Evolutionary conservation across 2,797 vertebrate genomes (phyloP).

Genomic region (Pristis pectinata): DNA sequence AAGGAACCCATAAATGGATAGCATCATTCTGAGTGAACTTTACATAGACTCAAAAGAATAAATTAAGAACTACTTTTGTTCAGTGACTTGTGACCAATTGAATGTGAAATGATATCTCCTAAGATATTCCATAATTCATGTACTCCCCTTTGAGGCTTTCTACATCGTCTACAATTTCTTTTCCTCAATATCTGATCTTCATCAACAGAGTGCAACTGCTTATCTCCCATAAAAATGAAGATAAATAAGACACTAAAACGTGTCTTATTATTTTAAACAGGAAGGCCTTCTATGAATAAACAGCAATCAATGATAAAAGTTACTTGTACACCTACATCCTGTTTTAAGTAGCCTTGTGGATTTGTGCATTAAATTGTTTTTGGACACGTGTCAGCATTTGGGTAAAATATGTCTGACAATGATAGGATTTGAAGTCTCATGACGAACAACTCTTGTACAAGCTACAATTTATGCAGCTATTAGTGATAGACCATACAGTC

Average conservation of each 20-base stretch:
- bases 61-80: constrained; percentile 1
- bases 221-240: not conserved
- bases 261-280: not conserved
- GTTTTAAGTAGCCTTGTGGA: not conserved
- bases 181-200: not conserved
- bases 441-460: not conserved
- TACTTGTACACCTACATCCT: not conserved
- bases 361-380: not conserved
- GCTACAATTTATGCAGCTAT: not conserved
- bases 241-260: not conserved
- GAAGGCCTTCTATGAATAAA: not conserved
- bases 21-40: not conserved
- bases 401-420: not conserved
- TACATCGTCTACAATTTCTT: not conserved
- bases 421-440: not conserved
- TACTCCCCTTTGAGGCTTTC: not conserved
- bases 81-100: not conserved
- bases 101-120: not conserved
- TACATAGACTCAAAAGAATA: not conserved
- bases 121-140: not conserved
- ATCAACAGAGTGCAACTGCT: not conserved
- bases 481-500: constrained; percentile 5
- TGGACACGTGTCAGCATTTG: not conserved
- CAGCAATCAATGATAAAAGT: not conserved
- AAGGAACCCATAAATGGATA: not conserved